Conservation (phyloP, 1,140 invertebrate species). For the Meloidogyne floridensis region DNA sequence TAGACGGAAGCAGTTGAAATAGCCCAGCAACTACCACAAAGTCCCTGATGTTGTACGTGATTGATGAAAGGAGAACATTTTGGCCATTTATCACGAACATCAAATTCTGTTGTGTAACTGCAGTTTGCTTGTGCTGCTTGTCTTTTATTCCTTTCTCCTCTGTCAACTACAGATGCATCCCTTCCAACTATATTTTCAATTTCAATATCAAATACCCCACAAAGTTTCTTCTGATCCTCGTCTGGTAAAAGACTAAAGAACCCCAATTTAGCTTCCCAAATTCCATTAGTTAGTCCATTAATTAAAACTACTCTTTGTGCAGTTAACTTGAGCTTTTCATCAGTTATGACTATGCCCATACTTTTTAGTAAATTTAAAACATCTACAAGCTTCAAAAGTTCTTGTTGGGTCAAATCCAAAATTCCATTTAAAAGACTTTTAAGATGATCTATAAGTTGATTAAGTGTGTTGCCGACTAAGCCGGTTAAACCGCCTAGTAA, state of each 20-base stretch:
- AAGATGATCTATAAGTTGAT: no score
- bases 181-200: no score
- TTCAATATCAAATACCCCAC: not conserved
- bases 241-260: not conserved
- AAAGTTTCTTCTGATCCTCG: not conserved
- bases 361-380: no score
- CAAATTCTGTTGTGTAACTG: not conserved
- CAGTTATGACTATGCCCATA: no score
- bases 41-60: conserved; percentile 69
- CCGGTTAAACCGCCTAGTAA: no score
- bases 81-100: not conserved
- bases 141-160: not conserved
- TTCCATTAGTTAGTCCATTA: not conserved
- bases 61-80: conserved; percentile 50
- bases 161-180: not conserved
- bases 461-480: no score
- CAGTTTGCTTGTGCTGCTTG: no score
- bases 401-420: no score
- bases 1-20: conserved; percentile 69
- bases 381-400: no score
- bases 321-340: no score
- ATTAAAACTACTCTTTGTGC: no score
- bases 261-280: not conserved
- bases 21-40: conserved; percentile 67
- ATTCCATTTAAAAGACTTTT: no score